A percentile compares a stretch with the other conserved stretches of the same genome.
These are phyloP conservation scores for Ischnus inquisitorius DNA, from an alignment of 2,888 invertebrate genomes.

Conservation along the genomic window DNA sequence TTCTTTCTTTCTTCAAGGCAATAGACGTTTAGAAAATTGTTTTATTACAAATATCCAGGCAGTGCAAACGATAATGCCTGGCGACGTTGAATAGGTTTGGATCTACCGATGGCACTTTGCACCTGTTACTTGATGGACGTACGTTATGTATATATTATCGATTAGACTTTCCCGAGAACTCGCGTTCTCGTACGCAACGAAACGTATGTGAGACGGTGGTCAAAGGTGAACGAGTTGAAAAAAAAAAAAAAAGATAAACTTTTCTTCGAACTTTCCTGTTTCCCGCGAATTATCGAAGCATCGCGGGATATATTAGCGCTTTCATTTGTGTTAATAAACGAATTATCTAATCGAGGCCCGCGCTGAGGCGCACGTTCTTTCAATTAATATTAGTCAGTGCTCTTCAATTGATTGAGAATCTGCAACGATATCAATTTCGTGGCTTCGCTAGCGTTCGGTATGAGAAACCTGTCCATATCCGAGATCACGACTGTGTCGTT, in stretches of 20 bases:
- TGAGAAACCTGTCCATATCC: slow-evolving; percentile 96
- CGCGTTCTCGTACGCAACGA: background rate
- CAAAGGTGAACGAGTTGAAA: slow-evolving; percentile 60
- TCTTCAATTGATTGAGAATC: slow-evolving; percentile 89
- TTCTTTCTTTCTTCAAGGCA: slow-evolving; percentile 27
- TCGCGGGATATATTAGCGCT: slow-evolving; percentile 16
- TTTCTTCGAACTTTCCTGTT: slow-evolving; percentile 55
- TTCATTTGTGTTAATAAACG: slow-evolving; percentile 45
- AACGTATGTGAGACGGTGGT: slow-evolving; percentile 36
- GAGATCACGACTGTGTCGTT: slow-evolving; percentile 93
- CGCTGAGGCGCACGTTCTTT: slow-evolving; percentile 16
- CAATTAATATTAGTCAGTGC: slow-evolving; percentile 77
- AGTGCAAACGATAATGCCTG: slow-evolving; percentile 26
- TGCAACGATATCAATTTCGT: slow-evolving; percentile 96
- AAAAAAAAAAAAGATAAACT: slow-evolving; percentile 62
- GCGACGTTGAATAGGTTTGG: slow-evolving; percentile 11
- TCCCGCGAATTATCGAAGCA: slow-evolving; percentile 12
- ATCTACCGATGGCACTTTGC: slow-evolving; percentile 65
- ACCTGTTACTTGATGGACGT: slow-evolving; percentile 65
- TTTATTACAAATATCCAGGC: slow-evolving; percentile 51
- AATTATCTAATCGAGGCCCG: slow-evolving; percentile 53
- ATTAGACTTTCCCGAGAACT: slow-evolving; percentile 5
- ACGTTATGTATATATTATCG: slow-evolving; percentile 57
- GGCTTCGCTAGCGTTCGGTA: slow-evolving; percentile 96
- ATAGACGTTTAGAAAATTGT: slow-evolving; percentile 56